phyloP scores from a whole-genome alignment of 2,113 vertebrate genomes.

The Malurus cyaneus region DNA sequence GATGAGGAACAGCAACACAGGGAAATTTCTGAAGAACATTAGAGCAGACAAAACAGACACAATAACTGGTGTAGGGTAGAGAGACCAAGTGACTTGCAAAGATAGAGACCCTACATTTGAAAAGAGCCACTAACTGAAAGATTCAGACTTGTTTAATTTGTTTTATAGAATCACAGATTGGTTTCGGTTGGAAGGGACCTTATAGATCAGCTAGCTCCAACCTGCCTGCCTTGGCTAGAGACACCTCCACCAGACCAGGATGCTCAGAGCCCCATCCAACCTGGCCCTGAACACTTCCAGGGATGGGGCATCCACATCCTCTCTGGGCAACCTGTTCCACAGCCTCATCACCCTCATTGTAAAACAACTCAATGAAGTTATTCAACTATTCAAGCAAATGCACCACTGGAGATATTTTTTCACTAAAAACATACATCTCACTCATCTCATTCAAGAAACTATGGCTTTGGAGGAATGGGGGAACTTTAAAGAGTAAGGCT shows the following conservation, averaged over 20 bases:
- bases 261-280: not conserved
- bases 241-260: not conserved
- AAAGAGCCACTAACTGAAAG: not conserved
- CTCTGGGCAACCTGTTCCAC: not conserved
- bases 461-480: not conserved
- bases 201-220: not conserved
- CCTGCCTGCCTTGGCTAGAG: not conserved
- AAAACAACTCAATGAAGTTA: not conserved
- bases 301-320: not conserved
- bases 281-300: not conserved
- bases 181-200: not conserved
- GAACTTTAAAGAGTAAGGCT: not conserved
- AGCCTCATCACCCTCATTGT: rapidly evolving
- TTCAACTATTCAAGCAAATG: rapidly evolving
- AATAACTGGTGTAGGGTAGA: not conserved
- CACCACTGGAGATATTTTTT: not conserved
- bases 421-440: not conserved
- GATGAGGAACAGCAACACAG: not conserved
- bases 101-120: not conserved
- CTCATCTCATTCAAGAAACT: not conserved
- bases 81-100: not conserved
- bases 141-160: not conserved
- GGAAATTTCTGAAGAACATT: not conserved
- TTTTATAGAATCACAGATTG: not conserved
- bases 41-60: not conserved